phyloP scores from a whole-genome alignment of 2,797 vertebrate genomes.

The Pempheris klunzingeri region DNA sequence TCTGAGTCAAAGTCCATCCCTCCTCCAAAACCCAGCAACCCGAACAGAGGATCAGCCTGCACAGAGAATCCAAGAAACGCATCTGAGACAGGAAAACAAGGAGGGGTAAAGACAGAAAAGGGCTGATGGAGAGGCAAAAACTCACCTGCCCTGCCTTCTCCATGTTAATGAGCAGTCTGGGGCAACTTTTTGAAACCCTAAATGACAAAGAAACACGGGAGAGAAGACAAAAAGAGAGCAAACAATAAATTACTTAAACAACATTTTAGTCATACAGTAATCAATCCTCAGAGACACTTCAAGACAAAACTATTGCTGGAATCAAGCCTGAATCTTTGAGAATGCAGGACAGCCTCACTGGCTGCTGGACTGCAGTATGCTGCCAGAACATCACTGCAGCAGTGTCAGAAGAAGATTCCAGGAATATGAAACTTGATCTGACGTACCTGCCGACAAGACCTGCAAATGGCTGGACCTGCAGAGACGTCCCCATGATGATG shows the following conservation, averaged over 20 bases:
- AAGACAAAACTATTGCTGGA: background rate
- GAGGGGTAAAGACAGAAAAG: background rate
- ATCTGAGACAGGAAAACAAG: background rate
- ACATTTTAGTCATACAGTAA: background rate
- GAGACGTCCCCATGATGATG: constrained; percentile 93
- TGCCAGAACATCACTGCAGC: background rate
- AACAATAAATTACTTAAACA: background rate
- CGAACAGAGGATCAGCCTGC: constrained; percentile 88
- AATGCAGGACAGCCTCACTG: background rate
- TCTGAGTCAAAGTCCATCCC: constrained; percentile 95
- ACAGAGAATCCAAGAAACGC: constrained; percentile 13
- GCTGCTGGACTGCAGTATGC: background rate
- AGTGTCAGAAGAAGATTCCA: background rate
- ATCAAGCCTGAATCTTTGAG: background rate
- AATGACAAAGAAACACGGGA: constrained; percentile 30
- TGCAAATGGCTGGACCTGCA: constrained; percentile 94
- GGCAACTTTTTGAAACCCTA: constrained; percentile 90
- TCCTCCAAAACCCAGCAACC: constrained; percentile 89
- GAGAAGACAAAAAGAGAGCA: background rate
- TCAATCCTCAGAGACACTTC: background rate
- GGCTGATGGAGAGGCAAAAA: background rate
- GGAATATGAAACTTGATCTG: background rate
- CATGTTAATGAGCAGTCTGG: constrained; percentile 94
- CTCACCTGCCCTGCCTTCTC: constrained; percentile 92
- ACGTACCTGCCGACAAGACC: constrained; percentile 90